phyloP scores from a whole-genome alignment of 53 echinoderm and acorn worm genomes.

The Apostichopus leukothele region DNA sequence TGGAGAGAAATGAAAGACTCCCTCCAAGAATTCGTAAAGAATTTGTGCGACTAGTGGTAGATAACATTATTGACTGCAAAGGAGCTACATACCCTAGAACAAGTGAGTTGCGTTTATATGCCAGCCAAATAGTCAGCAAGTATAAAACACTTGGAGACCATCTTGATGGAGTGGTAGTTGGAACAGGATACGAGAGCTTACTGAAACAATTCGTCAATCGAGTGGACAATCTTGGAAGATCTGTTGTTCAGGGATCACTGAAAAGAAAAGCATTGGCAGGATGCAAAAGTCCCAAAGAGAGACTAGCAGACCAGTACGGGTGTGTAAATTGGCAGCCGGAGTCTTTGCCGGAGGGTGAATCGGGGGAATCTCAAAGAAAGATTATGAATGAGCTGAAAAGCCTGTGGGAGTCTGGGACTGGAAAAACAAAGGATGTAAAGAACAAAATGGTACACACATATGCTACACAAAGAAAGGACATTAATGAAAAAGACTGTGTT shows the following conservation, averaged over 20 bases:
- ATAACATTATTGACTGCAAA: neutral
- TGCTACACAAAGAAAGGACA: slow-evolving; percentile 38
- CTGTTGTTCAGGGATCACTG: neutral
- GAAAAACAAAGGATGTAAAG: neutral
- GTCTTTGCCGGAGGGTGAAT: slow-evolving; percentile 42
- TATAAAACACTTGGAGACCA: slow-evolving; percentile 19
- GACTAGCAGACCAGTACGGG: slow-evolving; percentile 50
- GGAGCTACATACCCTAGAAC: slow-evolving; percentile 9
- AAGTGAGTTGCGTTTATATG: neutral
- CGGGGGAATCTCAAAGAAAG: slow-evolving; percentile 38
- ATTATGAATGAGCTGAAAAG: slow-evolving; percentile 51
- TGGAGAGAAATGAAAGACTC: neutral
- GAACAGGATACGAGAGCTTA: slow-evolving; percentile 52
- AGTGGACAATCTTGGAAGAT: slow-evolving; percentile 23
- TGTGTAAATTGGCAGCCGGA: slow-evolving; percentile 57
- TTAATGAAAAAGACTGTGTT: slow-evolving; percentile 49
- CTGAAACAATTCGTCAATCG: slow-evolving; percentile 54
- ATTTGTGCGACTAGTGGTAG: slow-evolving; percentile 12
- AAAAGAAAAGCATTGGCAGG: neutral
- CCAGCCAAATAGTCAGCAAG: neutral
- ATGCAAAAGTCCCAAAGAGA: too few relatives aligned
- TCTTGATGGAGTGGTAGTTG: neutral
- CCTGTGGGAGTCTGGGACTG: slow-evolving; percentile 20
- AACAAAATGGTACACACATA: slow-evolving; percentile 25
- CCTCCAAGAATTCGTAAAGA: slow-evolving; percentile 33